Base-by-base conservation (phyloP, 64 coral and sea anemone genomes). In the Acropora yongei region DNA sequence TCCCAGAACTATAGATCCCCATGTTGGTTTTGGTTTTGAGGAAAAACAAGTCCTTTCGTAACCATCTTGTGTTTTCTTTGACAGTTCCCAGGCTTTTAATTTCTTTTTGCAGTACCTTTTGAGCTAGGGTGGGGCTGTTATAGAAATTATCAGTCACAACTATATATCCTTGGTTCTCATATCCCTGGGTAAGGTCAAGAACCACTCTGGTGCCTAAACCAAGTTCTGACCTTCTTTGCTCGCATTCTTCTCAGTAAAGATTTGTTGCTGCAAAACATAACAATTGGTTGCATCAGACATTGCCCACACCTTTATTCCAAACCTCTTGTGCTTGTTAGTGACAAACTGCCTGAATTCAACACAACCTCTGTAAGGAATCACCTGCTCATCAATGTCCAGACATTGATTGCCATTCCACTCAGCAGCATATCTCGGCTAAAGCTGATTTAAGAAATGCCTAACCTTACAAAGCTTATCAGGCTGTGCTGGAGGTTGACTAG, bases 281-380 rank as follows among this genome's bases (percentile, higher is more conserved):
- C 74, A 45, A 78, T 76, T 89, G 75, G 57, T 47, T 77, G 43
- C 41, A 66, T 89, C 87, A 65, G 87, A 5, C 57, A 79, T 76
- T 78, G 75, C 55, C 75, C 87, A 89, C 53, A 89, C 65, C 47
- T 78, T 78, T 53, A 79, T 78, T 78, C 75, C 87, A 78, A 61
- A 57, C 17, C 40, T 78, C 66, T 44, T 53, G 30, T 30, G 30
- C 30, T 30, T 30, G 30, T 30, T 30, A 30, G 30, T 30, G 30
- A 30, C 30, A 30, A 30, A 30, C 30, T 30, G 30, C 30, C 30
- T 30, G 30, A 30, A 30, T 30, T 30, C 30, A 30, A 30, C 30
- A 30, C 30, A 30, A 30, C 30, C 30, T 30, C 30, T 30, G 30
- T 30, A 30, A 30, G 30, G 30, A 30, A 30, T 30, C 30, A 30